Percentiles rank a stretch among this genome's conserved stretches.
These are phyloP conservation scores for Acromyrmex echinatior DNA, from an alignment of 1,140 invertebrate genomes.

Conservation along the genomic window DNA sequence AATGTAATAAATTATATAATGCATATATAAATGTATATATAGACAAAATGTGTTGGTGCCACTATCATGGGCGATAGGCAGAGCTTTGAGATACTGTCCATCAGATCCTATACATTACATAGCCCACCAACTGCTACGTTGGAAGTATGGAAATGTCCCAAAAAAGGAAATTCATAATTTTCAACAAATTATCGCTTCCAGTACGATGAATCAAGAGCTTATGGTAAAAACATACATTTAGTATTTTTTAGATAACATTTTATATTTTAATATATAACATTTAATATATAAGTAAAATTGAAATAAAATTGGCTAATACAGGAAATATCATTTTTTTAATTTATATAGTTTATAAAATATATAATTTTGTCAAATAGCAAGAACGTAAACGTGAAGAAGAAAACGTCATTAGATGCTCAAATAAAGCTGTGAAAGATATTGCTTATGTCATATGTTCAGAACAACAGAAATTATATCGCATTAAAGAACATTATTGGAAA, in stretches of 20 bases:
- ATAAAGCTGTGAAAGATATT: slow-evolving; percentile 34
- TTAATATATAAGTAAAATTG: not conserved
- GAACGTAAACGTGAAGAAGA: slow-evolving; percentile 27
- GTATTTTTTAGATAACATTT: not conserved
- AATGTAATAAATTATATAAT: slow-evolving; percentile 8
- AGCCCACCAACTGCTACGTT: slow-evolving; percentile 71
- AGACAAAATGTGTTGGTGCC: slow-evolving; percentile 75
- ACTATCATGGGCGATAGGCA: slow-evolving; percentile 75
- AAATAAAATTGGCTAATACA: not conserved
- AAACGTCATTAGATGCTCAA: slow-evolving; percentile 12
- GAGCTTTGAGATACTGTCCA: slow-evolving; percentile 67
- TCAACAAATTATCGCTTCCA: slow-evolving; percentile 40
- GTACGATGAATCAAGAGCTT: slow-evolving; percentile 49
- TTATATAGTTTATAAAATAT: slow-evolving; percentile 7
- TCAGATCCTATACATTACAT: slow-evolving; percentile 73
- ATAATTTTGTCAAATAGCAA: slow-evolving; percentile 28
- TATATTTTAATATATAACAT: not conserved
- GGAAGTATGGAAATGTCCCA: slow-evolving; percentile 67
- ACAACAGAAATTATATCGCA: slow-evolving; percentile 15
- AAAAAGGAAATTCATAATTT: slow-evolving; percentile 40
- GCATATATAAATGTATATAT: not conserved
- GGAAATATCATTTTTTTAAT: slow-evolving; percentile 16
- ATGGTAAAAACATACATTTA: slow-evolving; percentile 41
- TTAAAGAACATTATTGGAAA: slow-evolving; percentile 56
- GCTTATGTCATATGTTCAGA: slow-evolving; percentile 1